Evolutionary conservation across 2,113 vertebrate species (phyloP), one percentile per base, ranked within the genome.

Genomic region (Apus apus): DNA sequence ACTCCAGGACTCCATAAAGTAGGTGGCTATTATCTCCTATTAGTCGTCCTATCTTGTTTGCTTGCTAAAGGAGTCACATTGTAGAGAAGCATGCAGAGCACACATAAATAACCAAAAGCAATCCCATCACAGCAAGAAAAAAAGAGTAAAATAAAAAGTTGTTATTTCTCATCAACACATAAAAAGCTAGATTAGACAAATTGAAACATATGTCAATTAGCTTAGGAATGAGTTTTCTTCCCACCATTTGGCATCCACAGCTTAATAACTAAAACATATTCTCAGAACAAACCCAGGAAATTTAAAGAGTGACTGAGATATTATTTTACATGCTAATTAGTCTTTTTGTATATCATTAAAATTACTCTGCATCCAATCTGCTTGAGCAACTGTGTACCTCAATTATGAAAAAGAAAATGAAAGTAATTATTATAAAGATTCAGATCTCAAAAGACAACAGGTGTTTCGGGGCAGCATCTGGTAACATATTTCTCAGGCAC

Each of bases 121-220:
- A 90, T 50, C 20, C 22, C 17, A 64, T 43, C 26, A 65, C 25
- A 36, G 6, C 16, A 45, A 23, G 25, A 38, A 72, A 83, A 48
- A 23, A 48, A 50, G 26, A 51, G 18, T 14, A 40, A 81, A 72
- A 79, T 13, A 16, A 77, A 83, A 93, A 79, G 3, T 22, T 72
- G 17, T 17, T 71, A 80, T 86, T 89, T 80, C 58, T 92, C 53
- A 78, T 87, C 53, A 84, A 50, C 58, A 71, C 3, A 29, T 11
- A 75, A 61, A 80, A 93, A 90, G 75, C 5, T 57, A 78, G 68
- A 68, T 81, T 61, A 76, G 66, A 64, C 65, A 81, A 80, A 90
- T 92, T 92, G 58, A 95, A 36, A 90, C 70, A 85, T 87, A 92
- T 68, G 70, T 76, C 96, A 90, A 53, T 92, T 94, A 93, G 51